Percentiles rank a stretch among this genome's conserved stretches.
Evolutionary conservation across 2,113 vertebrate genomes (phyloP).

Genomic region (Bambusicola thoracicus): DNA sequence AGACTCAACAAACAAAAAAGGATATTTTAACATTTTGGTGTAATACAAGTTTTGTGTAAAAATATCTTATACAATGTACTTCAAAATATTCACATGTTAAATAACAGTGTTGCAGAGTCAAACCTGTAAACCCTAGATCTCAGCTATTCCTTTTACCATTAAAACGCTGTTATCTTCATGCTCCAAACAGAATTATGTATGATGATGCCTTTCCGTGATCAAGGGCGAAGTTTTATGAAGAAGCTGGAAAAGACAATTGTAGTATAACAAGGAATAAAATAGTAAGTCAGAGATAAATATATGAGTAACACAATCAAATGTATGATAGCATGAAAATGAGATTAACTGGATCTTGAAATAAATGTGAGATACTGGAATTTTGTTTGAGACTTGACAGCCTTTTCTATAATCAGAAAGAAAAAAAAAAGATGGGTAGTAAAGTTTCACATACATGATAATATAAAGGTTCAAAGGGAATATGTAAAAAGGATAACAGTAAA

Average conservation of each 20-base stretch:
- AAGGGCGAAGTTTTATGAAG: background rate
- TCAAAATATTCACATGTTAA: background rate
- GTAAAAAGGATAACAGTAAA: background rate
- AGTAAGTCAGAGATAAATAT: background rate
- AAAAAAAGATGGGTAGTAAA: background rate
- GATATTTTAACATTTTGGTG: background rate
- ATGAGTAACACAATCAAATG: background rate
- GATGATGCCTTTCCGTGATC: background rate
- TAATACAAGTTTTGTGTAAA: background rate
- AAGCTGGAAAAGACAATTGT: background rate
- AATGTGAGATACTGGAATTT: background rate
- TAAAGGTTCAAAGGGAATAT: background rate
- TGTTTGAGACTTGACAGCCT: background rate
- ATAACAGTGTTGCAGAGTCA: background rate
- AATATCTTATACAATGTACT: background rate
- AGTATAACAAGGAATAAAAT: background rate
- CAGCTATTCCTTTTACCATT: background rate
- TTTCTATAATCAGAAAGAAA: background rate
- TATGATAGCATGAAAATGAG: background rate
- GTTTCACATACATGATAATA: background rate
- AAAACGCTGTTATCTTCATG: background rate
- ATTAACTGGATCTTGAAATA: conserved; percentile 33
- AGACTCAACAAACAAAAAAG: background rate
- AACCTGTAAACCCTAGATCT: background rate
- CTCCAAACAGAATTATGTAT: background rate